Percentiles rank a stretch among this genome's conserved stretches.
Evolutionary conservation across 2,113 vertebrate species (phyloP).

Genomic region (Antechinus stuartii): DNA sequence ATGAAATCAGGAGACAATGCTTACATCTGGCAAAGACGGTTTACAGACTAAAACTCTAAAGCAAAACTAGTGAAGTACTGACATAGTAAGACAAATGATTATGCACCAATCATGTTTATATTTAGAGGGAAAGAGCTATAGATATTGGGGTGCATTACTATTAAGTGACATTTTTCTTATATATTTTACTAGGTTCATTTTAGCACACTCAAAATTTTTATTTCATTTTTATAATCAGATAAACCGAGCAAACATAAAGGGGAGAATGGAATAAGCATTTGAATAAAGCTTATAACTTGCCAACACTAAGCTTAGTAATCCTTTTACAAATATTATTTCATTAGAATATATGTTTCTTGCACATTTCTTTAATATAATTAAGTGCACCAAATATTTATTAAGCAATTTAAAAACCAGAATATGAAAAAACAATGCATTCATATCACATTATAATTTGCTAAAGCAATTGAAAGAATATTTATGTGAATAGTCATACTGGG

Average conservation of each 20-base stretch:
- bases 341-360: not conserved
- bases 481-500: not conserved
- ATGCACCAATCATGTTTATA: not conserved
- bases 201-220: not conserved
- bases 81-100: not conserved
- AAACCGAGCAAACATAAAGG: not conserved
- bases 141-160: not conserved
- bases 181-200: not conserved
- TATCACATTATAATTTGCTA: too few relatives aligned
- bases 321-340: not conserved
- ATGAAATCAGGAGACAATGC: not conserved
- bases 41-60: not conserved
- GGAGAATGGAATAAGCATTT: not conserved
- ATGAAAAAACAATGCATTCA: too few relatives aligned
- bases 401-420: too few relatives aligned
- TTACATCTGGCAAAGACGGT: not conserved
- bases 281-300: not conserved
- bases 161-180: not conserved
- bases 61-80: not conserved
- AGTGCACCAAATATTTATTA: too few relatives aligned
- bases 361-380: not conserved
- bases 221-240: not conserved
- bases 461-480: not conserved
- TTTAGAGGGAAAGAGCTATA: not conserved
- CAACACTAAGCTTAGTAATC: not conserved